Conservation (phyloP, 2,113 vertebrate genomes). For the Paralichthys olivaceus region DNA sequence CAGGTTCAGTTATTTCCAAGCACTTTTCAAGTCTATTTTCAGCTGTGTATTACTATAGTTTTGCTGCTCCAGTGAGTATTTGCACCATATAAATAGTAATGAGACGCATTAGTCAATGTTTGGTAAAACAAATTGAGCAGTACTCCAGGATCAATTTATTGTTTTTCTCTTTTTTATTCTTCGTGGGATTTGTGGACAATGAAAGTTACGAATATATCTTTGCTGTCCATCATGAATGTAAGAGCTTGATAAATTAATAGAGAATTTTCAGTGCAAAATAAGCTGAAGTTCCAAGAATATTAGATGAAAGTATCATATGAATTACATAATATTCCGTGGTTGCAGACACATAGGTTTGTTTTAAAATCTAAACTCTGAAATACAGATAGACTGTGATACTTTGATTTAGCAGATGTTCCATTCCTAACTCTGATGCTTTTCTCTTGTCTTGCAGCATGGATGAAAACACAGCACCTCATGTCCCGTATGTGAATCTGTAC, state of each 20-base stretch:
- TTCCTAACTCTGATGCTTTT: neutral
- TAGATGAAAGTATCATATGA: neutral
- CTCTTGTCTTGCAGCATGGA: conserved; percentile 69
- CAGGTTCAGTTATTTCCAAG: neutral
- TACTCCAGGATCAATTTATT: neutral
- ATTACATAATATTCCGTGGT: neutral
- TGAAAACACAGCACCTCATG: conserved; percentile 72
- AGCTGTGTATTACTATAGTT: neutral
- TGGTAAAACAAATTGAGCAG: too few relatives aligned
- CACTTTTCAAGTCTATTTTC: neutral
- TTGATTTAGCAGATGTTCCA: too few relatives aligned
- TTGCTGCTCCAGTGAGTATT: neutral
- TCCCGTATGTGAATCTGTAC: conserved; percentile 66
- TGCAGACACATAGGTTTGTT: neutral
- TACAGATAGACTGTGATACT: too few relatives aligned
- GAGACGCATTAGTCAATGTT: too few relatives aligned
- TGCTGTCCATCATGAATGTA: neutral
- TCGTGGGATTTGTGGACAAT: too few relatives aligned
- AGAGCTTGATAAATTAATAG: neutral
- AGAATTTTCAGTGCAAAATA: too few relatives aligned
- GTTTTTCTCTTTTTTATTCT: neutral
- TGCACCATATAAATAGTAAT: neutral
- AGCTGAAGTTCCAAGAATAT: neutral
- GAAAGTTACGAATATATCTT: too few relatives aligned
- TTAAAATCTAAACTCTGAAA: neutral